phyloP scores from a whole-genome alignment of 1,140 invertebrate species.

The Nasonia giraulti region DNA sequence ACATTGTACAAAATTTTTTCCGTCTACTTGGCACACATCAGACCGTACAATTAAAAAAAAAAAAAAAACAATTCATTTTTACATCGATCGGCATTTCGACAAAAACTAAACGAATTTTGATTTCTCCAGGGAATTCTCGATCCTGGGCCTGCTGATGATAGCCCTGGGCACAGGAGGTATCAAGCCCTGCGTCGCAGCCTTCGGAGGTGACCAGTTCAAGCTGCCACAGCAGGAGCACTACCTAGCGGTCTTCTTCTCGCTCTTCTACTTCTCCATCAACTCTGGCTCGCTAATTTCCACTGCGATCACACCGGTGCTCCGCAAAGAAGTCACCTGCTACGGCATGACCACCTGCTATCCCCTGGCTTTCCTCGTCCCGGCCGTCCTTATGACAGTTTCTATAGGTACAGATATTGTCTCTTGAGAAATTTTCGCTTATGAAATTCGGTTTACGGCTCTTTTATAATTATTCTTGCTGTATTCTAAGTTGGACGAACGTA shows the following conservation, averaged over 20 bases:
- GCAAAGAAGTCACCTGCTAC: constrained; percentile 89
- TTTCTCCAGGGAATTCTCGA: constrained; percentile 79
- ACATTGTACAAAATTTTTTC: too few species aligned
- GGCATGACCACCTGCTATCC: constrained; percentile 89
- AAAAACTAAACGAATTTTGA: too few species aligned
- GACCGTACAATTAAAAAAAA: too few species aligned
- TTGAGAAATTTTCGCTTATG: background rate
- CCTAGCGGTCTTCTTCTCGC: constrained; percentile 90
- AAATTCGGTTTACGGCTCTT: too few species aligned
- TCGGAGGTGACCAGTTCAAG: constrained; percentile 97
- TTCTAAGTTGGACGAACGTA: too few species aligned
- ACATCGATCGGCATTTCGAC: too few species aligned
- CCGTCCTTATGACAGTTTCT: constrained; percentile 88
- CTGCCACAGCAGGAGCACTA: constrained; percentile 85
- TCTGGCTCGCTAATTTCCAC: constrained; percentile 93
- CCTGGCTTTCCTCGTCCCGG: constrained; percentile 93
- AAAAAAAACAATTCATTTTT: too few species aligned
- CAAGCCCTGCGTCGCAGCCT: constrained; percentile 97
- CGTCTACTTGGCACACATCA: too few species aligned
- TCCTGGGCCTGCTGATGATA: constrained; percentile 88
- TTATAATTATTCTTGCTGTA: too few species aligned
- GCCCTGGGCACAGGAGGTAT: constrained; percentile 96
- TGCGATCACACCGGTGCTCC: constrained; percentile 90
- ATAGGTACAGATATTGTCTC: constrained; percentile 77
- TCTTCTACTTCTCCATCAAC: constrained; percentile 97